A percentile compares a stretch with the other conserved stretches of the same genome.
phyloP scores from a whole-genome alignment of 2,797 vertebrate species.

The Myotis findleyi region DNA sequence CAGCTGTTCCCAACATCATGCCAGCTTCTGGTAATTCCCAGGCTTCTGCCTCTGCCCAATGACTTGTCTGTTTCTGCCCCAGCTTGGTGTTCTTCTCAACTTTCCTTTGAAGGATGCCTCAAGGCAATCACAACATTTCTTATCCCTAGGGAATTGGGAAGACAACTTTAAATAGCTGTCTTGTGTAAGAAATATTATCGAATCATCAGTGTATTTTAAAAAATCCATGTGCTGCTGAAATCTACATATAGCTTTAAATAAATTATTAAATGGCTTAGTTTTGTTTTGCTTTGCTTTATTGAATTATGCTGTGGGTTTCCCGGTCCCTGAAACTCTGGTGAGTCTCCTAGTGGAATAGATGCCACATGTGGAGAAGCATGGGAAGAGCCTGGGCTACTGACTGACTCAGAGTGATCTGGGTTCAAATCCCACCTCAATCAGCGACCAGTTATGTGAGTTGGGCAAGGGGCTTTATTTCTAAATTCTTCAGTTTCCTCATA shows the following conservation, averaged over 20 bases:
- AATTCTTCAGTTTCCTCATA: neutral
- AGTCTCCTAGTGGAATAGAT: neutral
- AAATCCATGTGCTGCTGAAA: neutral
- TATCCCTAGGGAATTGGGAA: neutral
- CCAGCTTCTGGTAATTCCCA: neutral
- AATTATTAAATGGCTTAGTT: neutral
- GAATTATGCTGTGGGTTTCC: neutral
- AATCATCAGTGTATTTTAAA: neutral
- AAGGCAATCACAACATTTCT: neutral
- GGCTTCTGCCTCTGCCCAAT: neutral
- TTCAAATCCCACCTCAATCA: neutral
- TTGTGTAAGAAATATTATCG: neutral
- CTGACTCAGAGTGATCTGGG: neutral
- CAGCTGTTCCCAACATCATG: neutral
- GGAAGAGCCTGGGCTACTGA: neutral
- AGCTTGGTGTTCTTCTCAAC: neutral
- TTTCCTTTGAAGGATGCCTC: neutral
- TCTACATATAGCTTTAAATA: neutral
- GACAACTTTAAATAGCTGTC: neutral
- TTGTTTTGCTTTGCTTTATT: neutral
- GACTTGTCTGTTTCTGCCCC: neutral
- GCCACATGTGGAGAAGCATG: neutral
- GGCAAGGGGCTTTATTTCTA: neutral
- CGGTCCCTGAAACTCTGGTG: neutral
- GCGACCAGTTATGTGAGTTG: neutral